Evolutionary conservation across 1,140 invertebrate genomes (phyloP), one percentile per base, ranked within the genome.

Genomic region (Hyles vespertilio): DNA sequence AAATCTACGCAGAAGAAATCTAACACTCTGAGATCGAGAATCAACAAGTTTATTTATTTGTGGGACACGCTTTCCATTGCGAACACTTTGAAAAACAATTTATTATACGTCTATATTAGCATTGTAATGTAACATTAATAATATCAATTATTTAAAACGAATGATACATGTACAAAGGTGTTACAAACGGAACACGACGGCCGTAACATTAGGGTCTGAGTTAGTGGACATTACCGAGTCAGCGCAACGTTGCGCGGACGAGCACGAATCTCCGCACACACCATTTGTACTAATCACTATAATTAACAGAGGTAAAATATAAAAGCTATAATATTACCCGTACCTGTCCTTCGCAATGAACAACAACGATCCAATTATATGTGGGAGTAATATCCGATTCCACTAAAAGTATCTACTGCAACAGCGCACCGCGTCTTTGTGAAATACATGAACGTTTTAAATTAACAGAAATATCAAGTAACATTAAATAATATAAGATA

Each of bases 1-100:
- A 84, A 56, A 78, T 65, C 80, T 86, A 87, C 77, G 70, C 74
- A 84, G 74, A 86, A 81, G 72, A 79, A 82, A 78, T 82, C 77
- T 86, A 88, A 82, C 72, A 84, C 72, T 79, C 70, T 74, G 77
- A 82, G 77, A 78, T 72, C 64, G 66, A 77, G 67, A 72, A 65
- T 40, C 70, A 84, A 79, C 79, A 79, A 84, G 66, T 74, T 81
- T 63, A 61, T 65, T 61, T 68, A 54, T 65, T 45, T 67, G 61
- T 73, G 74, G 65, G 67, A 79, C 69, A 67, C 66, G 68, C 65
- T 74, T 72, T 70, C 63, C 61, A 71, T 70, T 55, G 72, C 65
- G 63, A 74, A 81, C 67, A 72, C 70, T 72, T 71, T 63, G 64
- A 57, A 72, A 81, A 79, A 78, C 72, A 74, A 74, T 63, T 54